Evolutionary conservation across 1,140 invertebrate genomes (phyloP).

Genomic region (Drosophila ercepeae): DNA sequence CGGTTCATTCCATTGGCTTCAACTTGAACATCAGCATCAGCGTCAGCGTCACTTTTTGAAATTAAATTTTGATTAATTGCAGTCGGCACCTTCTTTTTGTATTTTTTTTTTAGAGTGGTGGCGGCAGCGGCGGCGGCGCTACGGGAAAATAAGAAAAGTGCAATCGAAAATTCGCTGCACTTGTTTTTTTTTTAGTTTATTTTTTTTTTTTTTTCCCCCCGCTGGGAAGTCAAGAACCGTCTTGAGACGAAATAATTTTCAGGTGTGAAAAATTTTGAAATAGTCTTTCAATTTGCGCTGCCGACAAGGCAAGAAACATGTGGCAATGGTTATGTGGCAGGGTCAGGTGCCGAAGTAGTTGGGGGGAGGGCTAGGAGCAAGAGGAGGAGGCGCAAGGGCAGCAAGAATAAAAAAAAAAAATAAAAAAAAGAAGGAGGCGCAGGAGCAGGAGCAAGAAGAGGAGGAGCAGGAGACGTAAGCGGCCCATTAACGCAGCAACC

Average conservation of each 20-base stretch:
- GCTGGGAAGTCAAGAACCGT: conserved; percentile 33
- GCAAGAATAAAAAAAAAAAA: too few relatives aligned
- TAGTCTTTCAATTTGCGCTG: conserved; percentile 80
- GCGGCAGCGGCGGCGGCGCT: too few relatives aligned
- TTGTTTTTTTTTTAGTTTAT: conserved; percentile 30
- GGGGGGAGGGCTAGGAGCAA: neutral
- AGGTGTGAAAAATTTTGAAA: conserved; percentile 81
- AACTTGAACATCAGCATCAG: conserved; percentile 30
- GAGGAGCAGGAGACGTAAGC: conserved; percentile 23
- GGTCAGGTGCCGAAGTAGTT: neutral
- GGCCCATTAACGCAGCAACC: conserved; percentile 78
- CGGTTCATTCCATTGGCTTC: conserved; percentile 10
- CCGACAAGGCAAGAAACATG: conserved; percentile 3
- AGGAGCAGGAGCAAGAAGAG: conserved; percentile 2
- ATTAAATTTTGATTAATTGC: conserved; percentile 82
- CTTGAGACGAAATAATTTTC: conserved; percentile 78
- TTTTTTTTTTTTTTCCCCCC: conserved; percentile 15
- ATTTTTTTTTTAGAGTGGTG: conserved; percentile 19
- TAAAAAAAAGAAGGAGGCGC: too few relatives aligned
- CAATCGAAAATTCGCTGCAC: conserved; percentile 67
- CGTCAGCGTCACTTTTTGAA: conserved; percentile 68
- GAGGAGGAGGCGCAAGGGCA: too few relatives aligned
- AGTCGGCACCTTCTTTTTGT: conserved; percentile 70
- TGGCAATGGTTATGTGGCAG: conserved; percentile 3
- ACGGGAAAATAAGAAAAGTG: conserved; percentile 62